Base-by-base conservation (phyloP, 2,113 vertebrate genomes). In the Balaenoptera acutorostrata region DNA sequence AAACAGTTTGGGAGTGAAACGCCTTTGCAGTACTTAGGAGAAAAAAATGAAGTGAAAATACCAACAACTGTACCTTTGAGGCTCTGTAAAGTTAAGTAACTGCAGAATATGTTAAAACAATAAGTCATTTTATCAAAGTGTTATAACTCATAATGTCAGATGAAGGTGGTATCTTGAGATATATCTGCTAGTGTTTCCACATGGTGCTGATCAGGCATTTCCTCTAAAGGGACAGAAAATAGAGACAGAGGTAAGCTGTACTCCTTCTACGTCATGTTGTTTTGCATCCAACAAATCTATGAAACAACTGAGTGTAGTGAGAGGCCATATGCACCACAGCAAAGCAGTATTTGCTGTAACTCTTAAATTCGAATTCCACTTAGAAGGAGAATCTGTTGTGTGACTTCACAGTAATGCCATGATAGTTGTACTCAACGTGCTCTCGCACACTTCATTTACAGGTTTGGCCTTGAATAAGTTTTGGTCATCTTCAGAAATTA, bases 201-300 rank as follows among this genome's bases (percentile, higher is more conserved):
- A 7, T 23, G 55, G 46, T 57, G 57, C 52, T 23, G 36, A 85
- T 52, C 31, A 14, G 77, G 39, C 61, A 36, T 64, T 85, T 92
- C 66, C 64, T 46, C 66, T 57, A 94, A 75, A 90, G 59, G 66
- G 29, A 41, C 20, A 61, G 59, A n/a, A 83, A 85, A 72, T 61
- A 68, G 71, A 94, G 27, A 63, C 25, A 15, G 68, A 88, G 49
- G 55, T 23, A 83, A 83, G 69, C 31, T 17, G 11, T 10, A 77
- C 6, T 44, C 21, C 64, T 95, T 36, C 25, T 31, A 3, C 0
- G 0, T 21, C 2, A 18, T 74, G 4, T n/a, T 64, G 75, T 69
- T 88, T 59, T 33, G 61, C 15, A 63, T 80, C 36, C 41, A 8
- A 81, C n/a, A 36, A 68, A 91, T 95, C 75, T 18, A 9, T 74